These are phyloP conservation scores for Chorisops tibialis DNA, from an alignment of 2,888 invertebrate genomes.

Conservation along the genomic window DNA sequence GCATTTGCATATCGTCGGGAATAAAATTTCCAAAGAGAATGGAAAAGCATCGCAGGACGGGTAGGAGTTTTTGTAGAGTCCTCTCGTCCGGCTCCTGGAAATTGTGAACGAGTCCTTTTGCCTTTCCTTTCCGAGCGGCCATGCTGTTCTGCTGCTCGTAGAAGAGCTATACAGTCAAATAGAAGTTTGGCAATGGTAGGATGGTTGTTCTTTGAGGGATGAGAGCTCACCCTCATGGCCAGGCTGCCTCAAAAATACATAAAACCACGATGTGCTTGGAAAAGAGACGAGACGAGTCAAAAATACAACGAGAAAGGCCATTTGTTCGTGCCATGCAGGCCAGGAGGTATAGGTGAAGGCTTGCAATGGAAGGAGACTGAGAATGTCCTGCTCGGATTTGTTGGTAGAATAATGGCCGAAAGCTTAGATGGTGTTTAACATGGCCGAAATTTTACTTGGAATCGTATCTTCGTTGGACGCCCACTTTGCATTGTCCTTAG, in stretches of 20 bases:
- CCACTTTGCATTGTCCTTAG: conserved; percentile 4
- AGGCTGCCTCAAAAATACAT: conserved; percentile 16
- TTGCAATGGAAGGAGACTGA: conserved; percentile 2
- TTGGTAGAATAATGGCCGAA: conserved; percentile 32
- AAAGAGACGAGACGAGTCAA: conserved; percentile 28
- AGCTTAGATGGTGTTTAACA: conserved; percentile 33
- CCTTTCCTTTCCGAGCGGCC: too few relatives aligned
- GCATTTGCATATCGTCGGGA: conserved; percentile 3
- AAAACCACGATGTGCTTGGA: conserved; percentile 24
- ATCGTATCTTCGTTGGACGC: background rate
- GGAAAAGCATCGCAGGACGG: conserved; percentile 5
- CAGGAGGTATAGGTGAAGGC: background rate
- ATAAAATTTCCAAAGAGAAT: conserved; percentile 16
- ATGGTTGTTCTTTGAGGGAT: too few relatives aligned
- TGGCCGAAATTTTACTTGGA: conserved; percentile 32
- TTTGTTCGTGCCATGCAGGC: conserved; percentile 15
- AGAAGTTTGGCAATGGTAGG: too few relatives aligned
- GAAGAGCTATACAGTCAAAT: too few relatives aligned
- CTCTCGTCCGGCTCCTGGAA: too few relatives aligned
- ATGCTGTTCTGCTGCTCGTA: too few relatives aligned
- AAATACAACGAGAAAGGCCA: conserved; percentile 24
- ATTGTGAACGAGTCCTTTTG: too few relatives aligned
- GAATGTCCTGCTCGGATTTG: conserved; percentile 15
- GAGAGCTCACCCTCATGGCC: conserved; percentile 1
- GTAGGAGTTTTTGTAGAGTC: conserved; percentile 6